Evolutionary conservation across 2,888 invertebrate species (phyloP).

Genomic region (Phyllotreta cruciferae): DNA sequence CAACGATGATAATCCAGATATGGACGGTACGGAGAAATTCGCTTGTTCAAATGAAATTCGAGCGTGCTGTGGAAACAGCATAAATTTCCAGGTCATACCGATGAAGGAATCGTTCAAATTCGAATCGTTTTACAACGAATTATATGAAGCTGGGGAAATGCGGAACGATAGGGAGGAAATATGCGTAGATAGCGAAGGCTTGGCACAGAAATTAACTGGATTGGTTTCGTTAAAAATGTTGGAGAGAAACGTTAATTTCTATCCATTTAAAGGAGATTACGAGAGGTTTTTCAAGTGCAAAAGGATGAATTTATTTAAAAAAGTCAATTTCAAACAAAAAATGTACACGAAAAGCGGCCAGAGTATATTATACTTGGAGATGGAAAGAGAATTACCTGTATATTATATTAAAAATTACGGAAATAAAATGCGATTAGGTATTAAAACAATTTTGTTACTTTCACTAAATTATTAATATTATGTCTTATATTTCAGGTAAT

Average conservation of each 20-base stretch:
- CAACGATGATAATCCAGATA: constrained; percentile 50
- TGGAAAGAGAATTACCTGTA: too few relatives aligned
- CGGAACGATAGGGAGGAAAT: constrained; percentile 39
- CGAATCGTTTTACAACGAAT: constrained; percentile 50
- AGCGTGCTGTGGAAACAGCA: constrained; percentile 46
- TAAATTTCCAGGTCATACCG: constrained; percentile 47
- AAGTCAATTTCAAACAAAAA: too few relatives aligned
- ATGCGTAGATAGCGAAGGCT: constrained; percentile 47
- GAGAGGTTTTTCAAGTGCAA: constrained; percentile 41
- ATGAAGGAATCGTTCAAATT: constrained; percentile 47
- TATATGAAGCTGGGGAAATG: constrained; percentile 43
- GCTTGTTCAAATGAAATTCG: constrained; percentile 51
- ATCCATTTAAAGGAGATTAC: constrained; percentile 45
- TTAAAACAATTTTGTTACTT: too few relatives aligned
- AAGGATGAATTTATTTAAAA: neutral
- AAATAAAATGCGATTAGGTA: too few relatives aligned
- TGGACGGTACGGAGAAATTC: constrained; percentile 46
- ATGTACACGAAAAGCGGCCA: constrained; percentile 34
- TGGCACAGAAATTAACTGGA: constrained; percentile 44
- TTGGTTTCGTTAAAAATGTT: constrained; percentile 40
- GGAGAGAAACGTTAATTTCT: constrained; percentile 44
- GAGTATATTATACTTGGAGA: constrained; percentile 21
- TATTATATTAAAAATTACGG: too few relatives aligned
- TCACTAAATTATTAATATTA: too few relatives aligned
- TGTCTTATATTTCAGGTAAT: too few relatives aligned